These are phyloP conservation scores for Andrena dorsata DNA, from an alignment of 2,888 invertebrate genomes.

Conservation along the genomic window DNA sequence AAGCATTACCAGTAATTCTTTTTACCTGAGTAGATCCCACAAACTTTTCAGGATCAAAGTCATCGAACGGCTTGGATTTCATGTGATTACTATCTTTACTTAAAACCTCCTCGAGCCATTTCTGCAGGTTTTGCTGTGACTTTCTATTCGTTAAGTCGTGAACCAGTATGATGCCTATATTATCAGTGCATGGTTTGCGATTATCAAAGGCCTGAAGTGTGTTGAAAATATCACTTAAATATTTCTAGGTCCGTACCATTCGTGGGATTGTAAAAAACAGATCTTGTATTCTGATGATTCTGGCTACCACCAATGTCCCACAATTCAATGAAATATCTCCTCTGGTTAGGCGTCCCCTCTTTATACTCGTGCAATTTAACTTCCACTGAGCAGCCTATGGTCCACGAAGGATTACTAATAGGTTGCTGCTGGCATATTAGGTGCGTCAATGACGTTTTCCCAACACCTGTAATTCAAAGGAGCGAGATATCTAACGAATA, in stretches of 20 bases:
- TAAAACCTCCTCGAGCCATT: constrained; percentile 96
- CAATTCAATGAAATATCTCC: constrained; percentile 96
- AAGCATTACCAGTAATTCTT: background rate
- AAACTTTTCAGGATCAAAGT: constrained; percentile 94
- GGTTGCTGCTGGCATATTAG: constrained; percentile 95
- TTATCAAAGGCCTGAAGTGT: constrained; percentile 4
- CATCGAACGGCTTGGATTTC: constrained; percentile 86
- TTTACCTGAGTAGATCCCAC: constrained; percentile 91
- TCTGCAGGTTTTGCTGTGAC: constrained; percentile 96
- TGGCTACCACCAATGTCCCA: constrained; percentile 99
- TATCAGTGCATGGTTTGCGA: constrained; percentile 17
- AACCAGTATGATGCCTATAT: constrained; percentile 94
- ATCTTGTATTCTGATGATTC: constrained; percentile 96
- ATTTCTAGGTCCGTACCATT: constrained; percentile 89
- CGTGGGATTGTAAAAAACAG: constrained; percentile 96
- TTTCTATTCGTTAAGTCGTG: constrained; percentile 98
- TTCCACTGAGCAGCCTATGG: constrained; percentile 98
- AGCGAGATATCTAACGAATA: background rate
- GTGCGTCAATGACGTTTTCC: constrained; percentile 97
- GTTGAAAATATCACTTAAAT: background rate
- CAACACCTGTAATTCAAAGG: constrained; percentile 91
- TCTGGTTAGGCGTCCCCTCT: constrained; percentile 96
- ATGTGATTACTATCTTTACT: constrained; percentile 88
- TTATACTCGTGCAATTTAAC: constrained; percentile 97
- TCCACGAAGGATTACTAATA: constrained; percentile 95